Percentiles rank a stretch among this genome's conserved stretches.
Conservation (phyloP, 2,797 vertebrate genomes). For the Lateolabrax maculatus region DNA sequence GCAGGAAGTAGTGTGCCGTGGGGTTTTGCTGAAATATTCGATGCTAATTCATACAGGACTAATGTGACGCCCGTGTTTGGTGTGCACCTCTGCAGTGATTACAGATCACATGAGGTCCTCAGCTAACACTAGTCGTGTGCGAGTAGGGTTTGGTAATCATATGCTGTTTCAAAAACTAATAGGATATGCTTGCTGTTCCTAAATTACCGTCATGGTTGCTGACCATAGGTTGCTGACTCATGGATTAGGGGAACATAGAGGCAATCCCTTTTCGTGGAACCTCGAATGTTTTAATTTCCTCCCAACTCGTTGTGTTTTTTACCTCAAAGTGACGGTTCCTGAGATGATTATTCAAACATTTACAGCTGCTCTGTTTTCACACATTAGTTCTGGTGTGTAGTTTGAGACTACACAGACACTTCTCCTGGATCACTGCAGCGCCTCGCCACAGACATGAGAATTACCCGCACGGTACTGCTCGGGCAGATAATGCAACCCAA, state of each 20-base stretch:
- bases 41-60: background rate
- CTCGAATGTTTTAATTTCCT: constrained; percentile 33
- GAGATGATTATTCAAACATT: constrained; percentile 44
- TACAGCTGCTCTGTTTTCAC: constrained; percentile 51
- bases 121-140: background rate
- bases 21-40: too few species aligned
- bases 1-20: background rate
- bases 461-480: constrained; percentile 24
- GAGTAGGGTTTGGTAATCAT: background rate
- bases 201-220: constrained; percentile 17
- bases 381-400: constrained; percentile 50
- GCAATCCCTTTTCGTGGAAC: constrained; percentile 21
- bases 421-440: constrained; percentile 25
- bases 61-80: background rate
- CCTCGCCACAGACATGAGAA: constrained; percentile 32
- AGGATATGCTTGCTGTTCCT: constrained; percentile 7
- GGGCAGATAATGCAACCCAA: constrained; percentile 60
- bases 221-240: constrained; percentile 49
- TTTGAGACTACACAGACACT: constrained; percentile 30
- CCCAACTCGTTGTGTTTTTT: constrained; percentile 7
- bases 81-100: background rate
- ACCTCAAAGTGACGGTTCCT: constrained; percentile 15
- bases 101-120: background rate
- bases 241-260: constrained; percentile 26
- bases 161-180: constrained; percentile 25